Evolutionary conservation across 2,888 invertebrate species (phyloP).

Genomic region (Acrobasis repandana): DNA sequence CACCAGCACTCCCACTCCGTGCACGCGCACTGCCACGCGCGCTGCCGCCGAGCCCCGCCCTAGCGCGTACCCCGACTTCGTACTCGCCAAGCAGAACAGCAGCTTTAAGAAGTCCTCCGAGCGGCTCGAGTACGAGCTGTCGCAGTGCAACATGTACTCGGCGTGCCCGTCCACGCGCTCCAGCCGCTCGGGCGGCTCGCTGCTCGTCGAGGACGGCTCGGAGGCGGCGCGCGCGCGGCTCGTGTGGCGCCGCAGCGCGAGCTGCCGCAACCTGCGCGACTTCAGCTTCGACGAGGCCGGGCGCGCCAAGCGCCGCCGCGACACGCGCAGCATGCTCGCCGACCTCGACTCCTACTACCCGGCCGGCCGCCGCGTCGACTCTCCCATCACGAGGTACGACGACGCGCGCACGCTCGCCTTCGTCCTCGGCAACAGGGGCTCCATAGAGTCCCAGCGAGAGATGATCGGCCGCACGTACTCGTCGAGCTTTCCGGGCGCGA

Average conservation of each 20-base stretch:
- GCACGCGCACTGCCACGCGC: constrained; percentile 68
- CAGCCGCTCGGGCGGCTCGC: constrained; percentile 65
- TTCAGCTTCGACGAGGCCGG: constrained; percentile 88
- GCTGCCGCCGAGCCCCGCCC: constrained; percentile 60
- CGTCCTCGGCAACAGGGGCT: constrained; percentile 67
- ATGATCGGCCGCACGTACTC: constrained; percentile 89
- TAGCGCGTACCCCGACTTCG: constrained; percentile 78
- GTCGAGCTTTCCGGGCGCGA: constrained; percentile 93
- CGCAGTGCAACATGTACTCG: constrained; percentile 83
- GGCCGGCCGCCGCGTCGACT: constrained; percentile 80
- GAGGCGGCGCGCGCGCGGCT: constrained; percentile 59
- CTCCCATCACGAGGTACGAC: constrained; percentile 86
- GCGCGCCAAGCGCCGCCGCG: constrained; percentile 84
- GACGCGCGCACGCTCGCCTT: constrained; percentile 81
- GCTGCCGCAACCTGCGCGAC: constrained; percentile 91
- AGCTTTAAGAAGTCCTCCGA: constrained; percentile 72
- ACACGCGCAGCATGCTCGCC: constrained; percentile 64
- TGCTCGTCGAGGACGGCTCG: constrained; percentile 50
- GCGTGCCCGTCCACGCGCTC: constrained; percentile 69
- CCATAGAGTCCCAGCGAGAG: constrained; percentile 87
- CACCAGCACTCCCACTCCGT: constrained; percentile 40
- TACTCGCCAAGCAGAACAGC: constrained; percentile 71
- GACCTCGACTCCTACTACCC: constrained; percentile 64
- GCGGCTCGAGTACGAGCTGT: constrained; percentile 83
- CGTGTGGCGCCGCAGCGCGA: constrained; percentile 90